Evolutionary conservation across 2,888 invertebrate species (phyloP), one percentile per base, ranked within the genome.

Genomic region (Dryobotodes eremita): DNA sequence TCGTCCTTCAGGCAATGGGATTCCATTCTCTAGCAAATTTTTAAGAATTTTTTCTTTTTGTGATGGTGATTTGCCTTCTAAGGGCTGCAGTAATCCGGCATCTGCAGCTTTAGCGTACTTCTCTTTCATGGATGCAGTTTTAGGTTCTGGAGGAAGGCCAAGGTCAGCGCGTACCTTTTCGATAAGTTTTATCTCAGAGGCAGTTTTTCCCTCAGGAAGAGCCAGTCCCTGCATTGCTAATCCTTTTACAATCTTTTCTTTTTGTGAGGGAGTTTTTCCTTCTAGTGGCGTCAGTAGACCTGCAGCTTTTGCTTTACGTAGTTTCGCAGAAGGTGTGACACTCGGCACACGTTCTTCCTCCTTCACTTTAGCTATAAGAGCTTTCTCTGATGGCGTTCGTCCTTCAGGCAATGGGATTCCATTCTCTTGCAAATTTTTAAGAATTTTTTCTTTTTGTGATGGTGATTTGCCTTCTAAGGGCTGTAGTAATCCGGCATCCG

Each of bases 191-290:
- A 26, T 61, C 17, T 61, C 26, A 3, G 59, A 61, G 4, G 26
- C 31, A 3, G 92, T 91, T 87, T 91, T 90, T 0, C 77, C 92
- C 68, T 91, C 90, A 4, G 92, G 92, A 3, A 93, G 79, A 0
- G 90, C 89, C 3, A 92, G 31, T 0, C 92, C 92, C 26, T 87
- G 83, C 70, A 75, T 86, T 7, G 87, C 91, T 66, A 92, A 77
- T 26, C 75, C 75, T 42, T 75, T 75, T 0, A 75, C 0, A 1
- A 82, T 82, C 0, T 64, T 75, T 72, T 78, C 82, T 42, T 82
- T 82, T 66, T 77, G 72, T 15, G 65, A 42, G 0, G 53, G 26
- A 10, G 77, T 36, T 36, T 82, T 71, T 0, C 74, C 77, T 48
- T 77, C 75, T 10, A 83, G 55, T 13, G 91, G 92, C 0, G 91